Evolutionary conservation across 2,113 vertebrate species (phyloP), one percentile per base, ranked within the genome.

Genomic region (Spea bombifrons): DNA sequence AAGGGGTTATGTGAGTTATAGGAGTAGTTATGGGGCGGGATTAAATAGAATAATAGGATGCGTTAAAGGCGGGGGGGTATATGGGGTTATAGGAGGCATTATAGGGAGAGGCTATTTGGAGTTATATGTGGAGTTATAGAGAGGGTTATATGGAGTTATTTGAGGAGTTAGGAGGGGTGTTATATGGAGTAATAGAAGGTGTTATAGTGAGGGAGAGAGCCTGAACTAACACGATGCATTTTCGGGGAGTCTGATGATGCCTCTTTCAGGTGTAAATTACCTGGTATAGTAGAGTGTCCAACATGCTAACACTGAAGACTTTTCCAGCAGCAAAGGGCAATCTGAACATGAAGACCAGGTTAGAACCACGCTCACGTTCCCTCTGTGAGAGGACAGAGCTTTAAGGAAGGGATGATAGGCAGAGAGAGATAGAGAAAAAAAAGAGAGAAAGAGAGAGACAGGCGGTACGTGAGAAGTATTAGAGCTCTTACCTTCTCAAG

Each of bases 301-400:
- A 82, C 93, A 94, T 94, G 86, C 92, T 94, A 81, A 94, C 92
- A 47, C 93, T 94, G 85, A 94, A 94, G 68, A 94, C 93, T 76
- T 93, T 94, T 75, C 93, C 93, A 15, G 93, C 93, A 50, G 93
- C 92, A 12, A 94, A 94, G 8, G 93, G 93, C 84, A 94, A 83
- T 15, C 93, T 90, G 86, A 94, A 94, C 93, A 94, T 94, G 79
- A 94, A 94, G 75, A 93, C 90, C 83, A 94, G 85, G 85, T 94
- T 94, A 82, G 93, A 94, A 2, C 93, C 93, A 7, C 91, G 90
- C 82, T 94, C 93, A 80, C 90, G 87, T 82, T 94, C 93, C 86
- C 94, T 93, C 93, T 94, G 86, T 44, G 70, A 67, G 66, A 83
- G 81, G 59, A 75, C 70, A 75, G 76, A 70, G 78, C 71, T 80